A percentile compares a stretch with the other conserved stretches of the same genome.
Evolutionary conservation across 2,113 vertebrate species (phyloP).

Genomic region (Lathamus discolor): DNA sequence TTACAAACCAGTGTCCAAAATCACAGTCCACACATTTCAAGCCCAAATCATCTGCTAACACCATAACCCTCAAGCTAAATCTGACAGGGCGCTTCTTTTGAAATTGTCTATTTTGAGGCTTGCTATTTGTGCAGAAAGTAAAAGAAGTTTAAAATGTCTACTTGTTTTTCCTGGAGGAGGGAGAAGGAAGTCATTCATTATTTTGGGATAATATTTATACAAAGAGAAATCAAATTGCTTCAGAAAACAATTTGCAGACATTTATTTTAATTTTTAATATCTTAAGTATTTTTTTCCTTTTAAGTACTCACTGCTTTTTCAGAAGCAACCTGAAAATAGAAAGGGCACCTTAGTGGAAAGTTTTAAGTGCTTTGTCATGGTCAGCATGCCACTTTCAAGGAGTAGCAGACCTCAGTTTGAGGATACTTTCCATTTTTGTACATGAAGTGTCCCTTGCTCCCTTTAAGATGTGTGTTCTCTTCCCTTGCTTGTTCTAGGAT

Average conservation of each 20-base stretch:
- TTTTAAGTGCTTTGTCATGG: background rate
- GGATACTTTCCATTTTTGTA: background rate
- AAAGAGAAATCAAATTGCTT: background rate
- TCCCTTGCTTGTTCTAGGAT: background rate
- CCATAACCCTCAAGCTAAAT: background rate
- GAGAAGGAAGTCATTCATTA: background rate
- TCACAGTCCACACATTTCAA: background rate
- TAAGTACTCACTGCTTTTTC: background rate
- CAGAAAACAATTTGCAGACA: background rate
- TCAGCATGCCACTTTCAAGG: background rate
- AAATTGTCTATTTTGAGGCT: background rate
- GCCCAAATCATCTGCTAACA: background rate
- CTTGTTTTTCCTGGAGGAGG: background rate
- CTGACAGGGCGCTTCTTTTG: background rate
- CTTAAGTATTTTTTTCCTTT: background rate
- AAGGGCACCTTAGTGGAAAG: background rate
- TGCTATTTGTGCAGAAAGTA: background rate
- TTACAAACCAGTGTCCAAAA: background rate
- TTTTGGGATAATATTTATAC: background rate
- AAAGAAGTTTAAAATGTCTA: background rate
- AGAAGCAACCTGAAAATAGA: background rate
- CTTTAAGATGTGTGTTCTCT: background rate
- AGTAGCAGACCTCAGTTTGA: background rate
- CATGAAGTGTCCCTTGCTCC: background rate
- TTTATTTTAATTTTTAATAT: background rate